These are phyloP conservation scores for Scalopus aquaticus DNA, from an alignment of 2,113 vertebrate species.

Conservation along the genomic window DNA sequence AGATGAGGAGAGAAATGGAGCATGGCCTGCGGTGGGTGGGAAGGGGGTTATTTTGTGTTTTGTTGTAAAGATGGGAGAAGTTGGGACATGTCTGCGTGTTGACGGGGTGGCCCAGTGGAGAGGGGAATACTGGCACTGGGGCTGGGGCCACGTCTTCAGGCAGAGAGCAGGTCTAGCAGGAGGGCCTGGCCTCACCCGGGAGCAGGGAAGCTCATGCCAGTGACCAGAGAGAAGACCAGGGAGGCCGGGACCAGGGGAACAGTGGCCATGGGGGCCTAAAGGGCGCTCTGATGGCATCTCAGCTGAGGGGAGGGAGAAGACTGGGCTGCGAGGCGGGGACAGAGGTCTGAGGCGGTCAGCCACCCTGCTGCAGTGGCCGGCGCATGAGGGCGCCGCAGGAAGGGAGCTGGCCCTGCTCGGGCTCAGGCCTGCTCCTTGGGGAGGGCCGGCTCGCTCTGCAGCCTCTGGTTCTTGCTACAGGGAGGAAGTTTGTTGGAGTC, in stretches of 20 bases:
- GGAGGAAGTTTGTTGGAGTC: neutral
- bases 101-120: neutral
- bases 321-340: neutral
- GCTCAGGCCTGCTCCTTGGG: neutral
- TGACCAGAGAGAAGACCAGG: neutral
- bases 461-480: neutral
- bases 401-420: neutral
- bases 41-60: neutral
- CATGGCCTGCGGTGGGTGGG: neutral
- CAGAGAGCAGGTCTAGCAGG: neutral
- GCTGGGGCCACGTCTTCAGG: neutral
- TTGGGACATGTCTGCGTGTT: accelerated
- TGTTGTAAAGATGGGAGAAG: neutral
- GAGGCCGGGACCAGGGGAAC: neutral
- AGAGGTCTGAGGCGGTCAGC: neutral
- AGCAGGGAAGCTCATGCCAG: neutral
- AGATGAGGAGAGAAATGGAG: neutral
- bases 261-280: neutral
- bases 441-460: neutral
- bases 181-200: neutral
- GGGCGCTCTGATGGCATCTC: neutral
- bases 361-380: neutral
- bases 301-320: neutral
- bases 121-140: neutral
- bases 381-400: neutral